phyloP scores from a whole-genome alignment of 1,140 invertebrate genomes.

The Notospermus geniculatus region DNA sequence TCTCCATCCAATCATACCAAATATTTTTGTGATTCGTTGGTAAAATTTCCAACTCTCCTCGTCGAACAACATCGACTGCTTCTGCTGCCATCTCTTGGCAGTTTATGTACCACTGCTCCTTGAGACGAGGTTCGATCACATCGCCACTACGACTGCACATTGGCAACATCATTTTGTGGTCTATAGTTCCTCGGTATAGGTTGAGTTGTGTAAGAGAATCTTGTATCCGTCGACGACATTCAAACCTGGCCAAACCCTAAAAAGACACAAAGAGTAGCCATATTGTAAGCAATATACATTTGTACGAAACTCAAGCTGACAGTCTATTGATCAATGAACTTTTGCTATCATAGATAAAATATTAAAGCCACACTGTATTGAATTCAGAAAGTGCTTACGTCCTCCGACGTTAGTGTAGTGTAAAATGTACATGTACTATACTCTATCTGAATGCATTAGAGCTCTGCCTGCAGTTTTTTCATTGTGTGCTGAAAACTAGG shows the following conservation, averaged over 20 bases:
- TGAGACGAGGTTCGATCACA: conserved; percentile 92
- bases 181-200: conserved; percentile 78
- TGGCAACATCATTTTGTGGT: conserved; percentile 94
- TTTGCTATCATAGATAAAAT: too few relatives aligned
- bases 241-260: conserved; percentile 93
- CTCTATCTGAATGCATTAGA: too few relatives aligned
- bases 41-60: conserved; percentile 29
- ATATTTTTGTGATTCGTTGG: conserved; percentile 37
- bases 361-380: too few relatives aligned
- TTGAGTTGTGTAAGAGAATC: conserved; percentile 71
- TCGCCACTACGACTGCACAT: conserved; percentile 94
- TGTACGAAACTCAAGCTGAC: too few relatives aligned
- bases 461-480: too few relatives aligned
- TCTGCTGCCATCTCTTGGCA: conserved; percentile 61
- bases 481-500: too few relatives aligned
- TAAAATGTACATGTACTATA: too few relatives aligned
- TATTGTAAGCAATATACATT: too few relatives aligned
- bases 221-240: conserved; percentile 77
- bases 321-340: too few relatives aligned
- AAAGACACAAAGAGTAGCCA: too few relatives aligned
- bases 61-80: conserved; percentile 58
- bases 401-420: too few relatives aligned
- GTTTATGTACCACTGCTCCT: conserved; percentile 89
- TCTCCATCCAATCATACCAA: conserved; percentile 67
- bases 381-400: too few relatives aligned